Percentiles rank a stretch among this genome's conserved stretches.
Conservation (phyloP, 2,888 invertebrate species). For the Drosophila phalerata region DNA sequence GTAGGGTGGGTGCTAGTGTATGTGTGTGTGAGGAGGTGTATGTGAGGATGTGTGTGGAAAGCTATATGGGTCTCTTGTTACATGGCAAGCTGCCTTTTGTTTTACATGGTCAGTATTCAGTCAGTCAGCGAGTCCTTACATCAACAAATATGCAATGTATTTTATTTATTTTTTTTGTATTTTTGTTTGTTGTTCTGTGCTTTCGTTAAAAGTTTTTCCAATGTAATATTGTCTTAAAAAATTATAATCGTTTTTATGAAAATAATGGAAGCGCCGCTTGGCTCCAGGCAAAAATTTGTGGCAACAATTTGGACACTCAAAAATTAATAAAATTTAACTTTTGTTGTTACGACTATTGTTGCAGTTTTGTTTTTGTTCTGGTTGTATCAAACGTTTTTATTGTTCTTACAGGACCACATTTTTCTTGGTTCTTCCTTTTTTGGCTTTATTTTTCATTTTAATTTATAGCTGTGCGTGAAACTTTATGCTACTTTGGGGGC, state of each 20-base stretch:
- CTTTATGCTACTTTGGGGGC: constrained; percentile 19
- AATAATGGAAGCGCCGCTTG: constrained; percentile 65
- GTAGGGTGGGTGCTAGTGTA: not conserved
- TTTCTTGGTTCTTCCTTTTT: constrained; percentile 14
- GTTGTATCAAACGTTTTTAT: constrained; percentile 51
- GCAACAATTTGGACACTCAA: constrained; percentile 57
- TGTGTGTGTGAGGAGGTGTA: not conserved
- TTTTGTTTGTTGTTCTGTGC: constrained; percentile 1
- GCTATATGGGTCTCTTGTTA: constrained; percentile 15
- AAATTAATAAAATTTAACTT: constrained; percentile 74
- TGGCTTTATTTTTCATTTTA: constrained; percentile 19
- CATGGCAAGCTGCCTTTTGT: constrained; percentile 27
- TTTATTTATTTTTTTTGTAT: constrained; percentile 34
- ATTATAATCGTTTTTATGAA: constrained; percentile 66
- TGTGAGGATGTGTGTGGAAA: not conserved
- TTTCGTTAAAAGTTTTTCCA: constrained; percentile 27
- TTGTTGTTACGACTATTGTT: constrained; percentile 23
- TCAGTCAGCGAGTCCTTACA: constrained; percentile 18
- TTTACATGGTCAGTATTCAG: constrained; percentile 35
- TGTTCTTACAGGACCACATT: constrained; percentile 37
- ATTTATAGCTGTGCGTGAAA: constrained; percentile 62
- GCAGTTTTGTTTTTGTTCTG: constrained; percentile 4
- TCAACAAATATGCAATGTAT: constrained; percentile 45
- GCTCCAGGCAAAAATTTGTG: constrained; percentile 46
- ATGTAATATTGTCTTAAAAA: constrained; percentile 50